Conservation (phyloP, 2,113 vertebrate genomes). For the Excalfactoria chinensis region DNA sequence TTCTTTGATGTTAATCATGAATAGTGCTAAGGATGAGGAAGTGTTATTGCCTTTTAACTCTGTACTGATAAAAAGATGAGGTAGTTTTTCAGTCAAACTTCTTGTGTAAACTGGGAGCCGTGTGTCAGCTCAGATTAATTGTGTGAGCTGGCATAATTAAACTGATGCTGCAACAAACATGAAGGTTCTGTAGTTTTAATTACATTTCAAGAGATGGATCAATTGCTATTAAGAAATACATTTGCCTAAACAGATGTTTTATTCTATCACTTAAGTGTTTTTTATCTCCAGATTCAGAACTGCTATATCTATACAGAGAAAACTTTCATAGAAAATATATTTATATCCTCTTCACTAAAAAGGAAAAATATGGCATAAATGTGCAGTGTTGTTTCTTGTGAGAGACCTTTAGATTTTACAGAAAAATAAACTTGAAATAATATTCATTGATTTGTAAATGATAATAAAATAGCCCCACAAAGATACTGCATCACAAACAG, state of each 20-base stretch:
- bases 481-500: background rate
- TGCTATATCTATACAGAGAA: background rate
- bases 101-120: background rate
- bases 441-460: background rate
- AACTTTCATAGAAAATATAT: background rate
- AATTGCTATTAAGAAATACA: background rate
- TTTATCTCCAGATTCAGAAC: background rate
- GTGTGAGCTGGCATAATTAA: background rate
- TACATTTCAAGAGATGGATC: background rate
- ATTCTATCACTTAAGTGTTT: background rate
- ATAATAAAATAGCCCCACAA: background rate
- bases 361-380: background rate
- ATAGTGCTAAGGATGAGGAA: background rate
- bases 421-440: background rate
- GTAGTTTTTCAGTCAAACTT: background rate
- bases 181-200: conserved; percentile 11
- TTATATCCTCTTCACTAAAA: background rate
- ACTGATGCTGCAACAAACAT: background rate
- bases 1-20: background rate
- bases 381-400: background rate
- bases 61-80: background rate
- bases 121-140: background rate
- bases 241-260: background rate
- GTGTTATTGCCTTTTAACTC: background rate
- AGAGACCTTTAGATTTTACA: background rate